Conservation (phyloP, 2,888 invertebrate species). For the Eupeodes luniger region DNA sequence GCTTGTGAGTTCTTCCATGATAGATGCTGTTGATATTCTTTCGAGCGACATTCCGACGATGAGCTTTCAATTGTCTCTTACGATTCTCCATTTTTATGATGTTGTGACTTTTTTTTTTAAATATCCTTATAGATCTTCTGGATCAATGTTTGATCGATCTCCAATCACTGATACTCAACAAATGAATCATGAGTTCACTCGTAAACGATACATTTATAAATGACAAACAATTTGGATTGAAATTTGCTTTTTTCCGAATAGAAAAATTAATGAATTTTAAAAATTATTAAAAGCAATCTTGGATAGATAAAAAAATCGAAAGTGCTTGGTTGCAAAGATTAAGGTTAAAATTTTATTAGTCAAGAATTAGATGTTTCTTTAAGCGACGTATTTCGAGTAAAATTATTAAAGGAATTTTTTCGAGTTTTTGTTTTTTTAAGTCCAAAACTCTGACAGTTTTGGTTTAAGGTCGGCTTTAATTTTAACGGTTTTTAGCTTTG, state of each 20-base stretch:
- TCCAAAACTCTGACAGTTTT: no score
- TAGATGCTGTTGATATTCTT: slow-evolving; percentile 5
- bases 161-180: slow-evolving; percentile 28
- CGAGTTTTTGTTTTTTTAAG: no score
- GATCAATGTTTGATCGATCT: not conserved
- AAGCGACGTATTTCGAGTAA: no score
- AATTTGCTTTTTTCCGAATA: not conserved
- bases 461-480: no score
- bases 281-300: not conserved
- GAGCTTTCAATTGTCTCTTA: slow-evolving; percentile 48
- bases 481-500: no score
- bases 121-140: not conserved
- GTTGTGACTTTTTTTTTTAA: not conserved
- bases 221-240: slow-evolving; percentile 57
- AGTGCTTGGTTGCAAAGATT: not conserved
- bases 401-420: no score
- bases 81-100: slow-evolving; percentile 55
- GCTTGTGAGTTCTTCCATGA: slow-evolving; percentile 32
- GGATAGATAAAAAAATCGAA: not conserved
- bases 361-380: no score
- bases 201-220: slow-evolving; percentile 4
- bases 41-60: slow-evolving; percentile 34
- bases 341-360: no score
- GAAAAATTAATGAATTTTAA: not conserved
- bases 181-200: slow-evolving; percentile 48